These are phyloP conservation scores for Calameuta filiformis DNA, from an alignment of 2,888 invertebrate species.

Conservation along the genomic window DNA sequence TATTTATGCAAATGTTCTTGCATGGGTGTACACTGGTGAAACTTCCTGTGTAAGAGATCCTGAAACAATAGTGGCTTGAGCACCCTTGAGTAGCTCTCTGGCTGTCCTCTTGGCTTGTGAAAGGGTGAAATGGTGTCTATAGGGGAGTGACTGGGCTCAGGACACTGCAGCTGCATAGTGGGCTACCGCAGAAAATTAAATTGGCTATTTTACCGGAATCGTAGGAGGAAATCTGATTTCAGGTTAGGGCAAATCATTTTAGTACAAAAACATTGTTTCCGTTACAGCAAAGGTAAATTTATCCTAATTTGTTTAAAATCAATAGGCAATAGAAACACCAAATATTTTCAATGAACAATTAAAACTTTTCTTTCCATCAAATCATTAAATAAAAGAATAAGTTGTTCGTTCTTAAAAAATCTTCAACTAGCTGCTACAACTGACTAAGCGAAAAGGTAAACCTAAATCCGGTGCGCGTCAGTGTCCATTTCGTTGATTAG, in stretches of 20 bases:
- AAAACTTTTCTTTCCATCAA: neutral
- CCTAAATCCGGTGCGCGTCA: neutral
- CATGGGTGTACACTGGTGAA: neutral
- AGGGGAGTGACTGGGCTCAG: neutral
- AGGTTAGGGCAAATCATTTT: neutral
- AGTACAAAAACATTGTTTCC: neutral
- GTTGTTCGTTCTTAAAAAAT: neutral
- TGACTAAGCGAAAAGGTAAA: neutral
- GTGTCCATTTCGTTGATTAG: neutral
- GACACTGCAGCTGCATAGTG: neutral
- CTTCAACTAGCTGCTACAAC: neutral
- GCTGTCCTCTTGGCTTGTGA: neutral
- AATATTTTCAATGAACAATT: neutral
- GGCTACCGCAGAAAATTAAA: neutral
- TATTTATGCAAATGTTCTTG: neutral
- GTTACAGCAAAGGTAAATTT: neutral
- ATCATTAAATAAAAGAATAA: neutral
- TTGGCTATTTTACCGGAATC: neutral
- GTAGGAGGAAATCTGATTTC: neutral
- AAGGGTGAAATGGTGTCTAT: neutral
- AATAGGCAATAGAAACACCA: neutral
- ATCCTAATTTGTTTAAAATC: neutral
- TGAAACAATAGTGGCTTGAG: neutral
- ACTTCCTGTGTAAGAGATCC: neutral
- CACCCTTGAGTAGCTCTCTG: neutral